Evolutionary conservation across 2,797 vertebrate species (phyloP).

Genomic region (Lagocephalus sceleratus): DNA sequence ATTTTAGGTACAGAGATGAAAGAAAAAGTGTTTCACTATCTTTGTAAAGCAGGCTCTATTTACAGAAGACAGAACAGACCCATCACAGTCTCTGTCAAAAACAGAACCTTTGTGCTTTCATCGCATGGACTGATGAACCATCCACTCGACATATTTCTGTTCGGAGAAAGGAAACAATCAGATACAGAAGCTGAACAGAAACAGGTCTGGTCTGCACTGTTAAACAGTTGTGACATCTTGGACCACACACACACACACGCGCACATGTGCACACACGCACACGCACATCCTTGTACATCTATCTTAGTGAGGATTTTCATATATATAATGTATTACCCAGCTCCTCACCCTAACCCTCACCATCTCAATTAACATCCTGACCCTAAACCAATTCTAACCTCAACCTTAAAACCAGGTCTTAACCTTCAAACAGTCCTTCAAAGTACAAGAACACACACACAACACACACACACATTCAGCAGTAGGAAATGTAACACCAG

Average conservation of each 20-base stretch:
- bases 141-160: slow-evolving; percentile 26
- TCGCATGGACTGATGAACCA: slow-evolving; percentile 27
- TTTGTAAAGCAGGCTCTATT: slow-evolving; percentile 40
- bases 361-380: no score
- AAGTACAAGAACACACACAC: no score
- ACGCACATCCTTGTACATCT: no score
- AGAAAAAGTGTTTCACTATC: slow-evolving; percentile 21
- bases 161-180: slow-evolving; percentile 38
- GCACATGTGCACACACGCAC: background rate
- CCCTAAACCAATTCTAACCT: no score
- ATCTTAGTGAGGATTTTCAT: no score
- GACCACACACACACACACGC: background rate
- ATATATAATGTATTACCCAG: no score
- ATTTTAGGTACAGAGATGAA: slow-evolving; percentile 14
- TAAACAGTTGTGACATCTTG: slow-evolving; percentile 6
- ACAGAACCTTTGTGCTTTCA: slow-evolving; percentile 27
- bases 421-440: no score
- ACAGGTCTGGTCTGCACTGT: slow-evolving; percentile 2
- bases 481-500: no score
- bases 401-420: no score
- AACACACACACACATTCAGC: no score
- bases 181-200: slow-evolving; percentile 31
- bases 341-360: no score
- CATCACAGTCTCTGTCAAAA: slow-evolving; percentile 25
- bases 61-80: slow-evolving; percentile 8